These are phyloP conservation scores for Apus apus DNA, from an alignment of 2,113 vertebrate species.

Conservation along the genomic window DNA sequence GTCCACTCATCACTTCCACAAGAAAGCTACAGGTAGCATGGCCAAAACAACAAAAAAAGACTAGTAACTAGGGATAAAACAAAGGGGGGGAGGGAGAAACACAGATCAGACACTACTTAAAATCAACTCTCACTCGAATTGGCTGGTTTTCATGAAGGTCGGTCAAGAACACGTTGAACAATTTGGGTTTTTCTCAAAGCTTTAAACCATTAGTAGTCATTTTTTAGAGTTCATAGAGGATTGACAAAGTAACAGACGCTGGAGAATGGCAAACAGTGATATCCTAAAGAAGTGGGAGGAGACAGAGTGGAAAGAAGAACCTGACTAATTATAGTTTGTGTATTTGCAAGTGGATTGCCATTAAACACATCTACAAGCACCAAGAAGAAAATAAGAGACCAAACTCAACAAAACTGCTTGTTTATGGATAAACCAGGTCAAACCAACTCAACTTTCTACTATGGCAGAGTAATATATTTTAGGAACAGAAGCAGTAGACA, in stretches of 20 bases:
- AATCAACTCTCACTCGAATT: background rate
- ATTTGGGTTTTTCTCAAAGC: background rate
- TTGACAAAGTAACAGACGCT: background rate
- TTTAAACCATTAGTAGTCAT: background rate
- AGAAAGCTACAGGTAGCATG: background rate
- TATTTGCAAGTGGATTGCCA: background rate
- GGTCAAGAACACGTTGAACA: background rate
- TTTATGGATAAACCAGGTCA: background rate
- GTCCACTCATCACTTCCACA: background rate
- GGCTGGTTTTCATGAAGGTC: background rate
- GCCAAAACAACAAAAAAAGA: background rate
- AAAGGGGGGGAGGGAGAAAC: background rate
- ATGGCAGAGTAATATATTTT: background rate
- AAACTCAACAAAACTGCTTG: background rate
- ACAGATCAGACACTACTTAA: background rate
- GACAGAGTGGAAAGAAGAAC: background rate
- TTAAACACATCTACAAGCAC: background rate
- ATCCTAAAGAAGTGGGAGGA: background rate
- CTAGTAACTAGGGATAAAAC: background rate
- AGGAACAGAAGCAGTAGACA: background rate
- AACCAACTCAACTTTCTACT: background rate
- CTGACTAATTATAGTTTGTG: background rate
- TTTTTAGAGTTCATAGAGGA: background rate
- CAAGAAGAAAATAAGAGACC: background rate
- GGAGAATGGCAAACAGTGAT: background rate